These are phyloP conservation scores for Meriones psammophilus DNA, from an alignment of 2,797 vertebrate genomes.

Conservation along the genomic window DNA sequence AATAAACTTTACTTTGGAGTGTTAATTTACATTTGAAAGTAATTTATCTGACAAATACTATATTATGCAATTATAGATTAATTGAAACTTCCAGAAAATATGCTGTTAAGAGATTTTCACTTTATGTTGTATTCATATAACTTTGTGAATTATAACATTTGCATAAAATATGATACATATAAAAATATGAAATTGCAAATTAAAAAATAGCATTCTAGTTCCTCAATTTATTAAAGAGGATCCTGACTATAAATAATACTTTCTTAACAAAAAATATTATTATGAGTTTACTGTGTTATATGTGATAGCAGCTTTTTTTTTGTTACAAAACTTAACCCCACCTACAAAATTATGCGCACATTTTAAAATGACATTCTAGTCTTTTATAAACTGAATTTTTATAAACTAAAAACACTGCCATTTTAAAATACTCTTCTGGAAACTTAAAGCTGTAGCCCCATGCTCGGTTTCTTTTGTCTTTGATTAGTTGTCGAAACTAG, in stretches of 20 bases:
- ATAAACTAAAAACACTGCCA: conserved; percentile 91
- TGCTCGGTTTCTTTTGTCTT: conserved; percentile 89
- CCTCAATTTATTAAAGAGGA: background rate
- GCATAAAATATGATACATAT: background rate
- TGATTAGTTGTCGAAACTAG: conserved; percentile 89
- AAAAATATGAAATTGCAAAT: background rate
- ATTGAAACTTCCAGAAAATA: conserved; percentile 41
- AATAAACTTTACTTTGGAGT: conserved; percentile 37
- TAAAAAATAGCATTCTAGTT: background rate
- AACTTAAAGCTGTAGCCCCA: conserved; percentile 92
- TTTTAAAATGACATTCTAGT: conserved; percentile 92
- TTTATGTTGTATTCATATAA: background rate
- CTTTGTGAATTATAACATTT: background rate
- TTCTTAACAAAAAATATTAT: conserved; percentile 42
- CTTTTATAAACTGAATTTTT: conserved; percentile 90
- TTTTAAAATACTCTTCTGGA: conserved; percentile 91
- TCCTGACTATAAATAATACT: background rate
- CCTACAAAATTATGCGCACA: conserved; percentile 93
- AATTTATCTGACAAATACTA: conserved; percentile 20
- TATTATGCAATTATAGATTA: background rate
- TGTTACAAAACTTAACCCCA: conserved; percentile 93
- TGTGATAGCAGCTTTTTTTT: conserved; percentile 92
- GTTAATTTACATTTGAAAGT: conserved; percentile 13
- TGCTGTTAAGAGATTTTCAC: background rate
- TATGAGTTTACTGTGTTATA: conserved; percentile 79